A percentile compares a stretch with the other conserved stretches of the same genome.
Evolutionary conservation across 2,888 invertebrate species (phyloP).

Genomic region (Rhingia campestris): DNA sequence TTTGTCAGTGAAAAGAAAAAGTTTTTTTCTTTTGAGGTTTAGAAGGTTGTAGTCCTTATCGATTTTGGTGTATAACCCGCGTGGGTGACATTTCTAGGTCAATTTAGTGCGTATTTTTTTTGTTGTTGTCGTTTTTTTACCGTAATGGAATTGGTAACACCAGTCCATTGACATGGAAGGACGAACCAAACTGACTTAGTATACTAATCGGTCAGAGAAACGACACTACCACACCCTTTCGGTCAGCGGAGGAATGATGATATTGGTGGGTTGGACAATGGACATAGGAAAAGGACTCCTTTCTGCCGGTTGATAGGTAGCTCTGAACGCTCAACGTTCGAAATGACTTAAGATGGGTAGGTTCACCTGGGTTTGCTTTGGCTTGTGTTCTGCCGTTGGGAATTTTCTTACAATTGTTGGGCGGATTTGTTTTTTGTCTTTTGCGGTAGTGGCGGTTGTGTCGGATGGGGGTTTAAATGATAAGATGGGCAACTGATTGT

Average conservation of each 20-base stretch:
- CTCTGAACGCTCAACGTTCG: background rate
- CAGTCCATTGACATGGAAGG: conserved; percentile 55
- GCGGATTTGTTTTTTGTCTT: conserved; percentile 3
- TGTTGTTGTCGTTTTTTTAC: conserved; percentile 9
- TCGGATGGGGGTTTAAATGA: conserved; percentile 51
- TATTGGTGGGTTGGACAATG: conserved; percentile 6
- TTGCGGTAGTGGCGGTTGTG: conserved; percentile 10
- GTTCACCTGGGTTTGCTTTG: conserved; percentile 34
- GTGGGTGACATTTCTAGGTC: conserved; percentile 54
- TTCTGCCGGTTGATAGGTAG: background rate
- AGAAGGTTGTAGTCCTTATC: conserved; percentile 11
- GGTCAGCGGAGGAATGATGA: conserved; percentile 35
- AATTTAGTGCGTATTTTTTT: conserved; percentile 55
- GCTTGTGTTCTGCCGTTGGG: background rate
- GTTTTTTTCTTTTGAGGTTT: background rate
- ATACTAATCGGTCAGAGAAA: conserved; percentile 28
- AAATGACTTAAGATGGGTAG: too few relatives aligned
- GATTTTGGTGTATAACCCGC: conserved; percentile 22
- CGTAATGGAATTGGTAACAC: conserved; percentile 32
- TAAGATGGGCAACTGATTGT: conserved; percentile 61
- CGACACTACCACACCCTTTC: conserved; percentile 65
- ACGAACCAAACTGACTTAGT: conserved; percentile 32
- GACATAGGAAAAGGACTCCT: conserved; percentile 2
- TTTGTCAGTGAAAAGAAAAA: conserved; percentile 40
- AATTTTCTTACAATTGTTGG: conserved; percentile 38